Base-by-base conservation (phyloP, 2,888 invertebrate genomes). In the Cheilosia vernalis region DNA sequence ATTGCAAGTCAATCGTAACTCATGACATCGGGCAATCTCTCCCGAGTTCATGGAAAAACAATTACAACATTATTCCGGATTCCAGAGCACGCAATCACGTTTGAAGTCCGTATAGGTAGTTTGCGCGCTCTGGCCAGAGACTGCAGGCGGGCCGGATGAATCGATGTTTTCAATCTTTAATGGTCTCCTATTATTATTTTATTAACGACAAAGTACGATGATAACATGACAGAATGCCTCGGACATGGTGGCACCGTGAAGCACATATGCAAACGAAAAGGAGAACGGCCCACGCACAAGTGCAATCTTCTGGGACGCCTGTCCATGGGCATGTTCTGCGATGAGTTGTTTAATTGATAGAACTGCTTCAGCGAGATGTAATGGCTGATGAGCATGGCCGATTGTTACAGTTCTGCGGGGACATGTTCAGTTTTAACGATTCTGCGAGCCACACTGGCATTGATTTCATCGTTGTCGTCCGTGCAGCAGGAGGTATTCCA, bases 311-410 rank as follows among this genome's bases (percentile, higher is more conserved):
- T 63, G 37, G 64, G 19, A 19, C 19, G 60, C 55, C 27, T 64
- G 74, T 80, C 80, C 63, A 66, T 70, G 76, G 37, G 64, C 76
- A 76, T 81, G 81, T 76, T 85, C 64, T 27, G 55, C 53, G 72
- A 73, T 81, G 77, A 76, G 81, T 81, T 77, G 80, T 85, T 85
- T 81, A 85, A 85, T 85, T 85, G 85, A 85, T 85, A 77, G 61
- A 85, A 80, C 84, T 70, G 58, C 53, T 67, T 42, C 53, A 56
- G 66, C 72, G 70, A 70, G 70, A 76, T 80, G 63, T 63, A 72
- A 80, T 74, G 70, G 56, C 21, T 55, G 17, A 17, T 55, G 17
- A 17, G 74, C 64, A 53, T 73, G 63, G 79, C 21, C 73, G 85
- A 85, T 67, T 85, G 76, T 72, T 81, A 61, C 61, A 85, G 70